Evolutionary conservation across 2,797 vertebrate species (phyloP), one percentile per base, ranked within the genome.

Genomic region (Bradypus variegatus): DNA sequence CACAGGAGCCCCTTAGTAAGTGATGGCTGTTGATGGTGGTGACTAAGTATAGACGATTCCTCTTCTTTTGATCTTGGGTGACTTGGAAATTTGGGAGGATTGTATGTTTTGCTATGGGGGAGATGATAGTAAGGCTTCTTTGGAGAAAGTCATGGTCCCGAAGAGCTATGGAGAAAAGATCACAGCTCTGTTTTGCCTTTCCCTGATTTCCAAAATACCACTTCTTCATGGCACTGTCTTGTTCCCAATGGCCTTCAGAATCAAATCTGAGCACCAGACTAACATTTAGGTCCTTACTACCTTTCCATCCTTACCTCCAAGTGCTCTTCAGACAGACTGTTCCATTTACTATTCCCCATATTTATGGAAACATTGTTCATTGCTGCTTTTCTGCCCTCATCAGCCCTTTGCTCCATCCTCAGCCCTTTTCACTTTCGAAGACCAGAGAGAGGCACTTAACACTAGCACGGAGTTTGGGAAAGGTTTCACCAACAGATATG

Each of bases 391-490:
- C 19, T 31, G 29, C 45, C n/a, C 11, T 0, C 6, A 9, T 70
- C 41, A 58, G 76, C 33, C n/a, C 65, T 75, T 41, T 90, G 4
- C 69, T 93, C 45, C 18, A 18, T 78, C 62, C 11, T 58, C 70
- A 87, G 36, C 82, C 53, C 36, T 81, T 8, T 80, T 29, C 14
- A 50, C 18, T 93, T 75, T 88, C 29, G 78, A 55, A 62, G 62
- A 73, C 50, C 77, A 70, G 21, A 87, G 70, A 90, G 48, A 55
- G 88, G 50, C 48, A 38, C 79, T 77, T 84, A 62, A 48, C 31
- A 78, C 72, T 70, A 88, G 33, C n/a, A 29, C 86, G 80, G 85
- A 70, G 60, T 67, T 69, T 94, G 84, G 81, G 83, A 91, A 92
- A 77, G 62, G 25, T 29, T 88, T 89, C 50, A 82, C 33, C 48